Percentiles rank a stretch among this genome's conserved stretches.
These are phyloP conservation scores for Cygnus olor DNA, from an alignment of 2,797 vertebrate genomes.

Conservation along the genomic window DNA sequence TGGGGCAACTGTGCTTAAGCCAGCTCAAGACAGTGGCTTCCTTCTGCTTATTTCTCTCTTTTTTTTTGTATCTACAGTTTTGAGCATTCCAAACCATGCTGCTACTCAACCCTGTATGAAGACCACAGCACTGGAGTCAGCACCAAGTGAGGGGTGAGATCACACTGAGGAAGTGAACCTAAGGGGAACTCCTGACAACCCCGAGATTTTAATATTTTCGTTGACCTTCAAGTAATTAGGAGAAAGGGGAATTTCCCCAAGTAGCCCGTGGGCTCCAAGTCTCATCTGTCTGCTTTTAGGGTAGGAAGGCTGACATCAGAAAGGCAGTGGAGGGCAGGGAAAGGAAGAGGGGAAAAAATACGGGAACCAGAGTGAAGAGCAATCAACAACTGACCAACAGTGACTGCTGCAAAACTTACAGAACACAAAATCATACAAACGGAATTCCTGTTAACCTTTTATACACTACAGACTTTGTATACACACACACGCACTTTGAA, in stretches of 20 bases:
- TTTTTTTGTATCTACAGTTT: not conserved
- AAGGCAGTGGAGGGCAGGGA: slow-evolving; percentile 13
- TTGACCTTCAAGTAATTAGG: slow-evolving; percentile 64
- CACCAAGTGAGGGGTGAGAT: slow-evolving; percentile 2
- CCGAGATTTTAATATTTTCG: slow-evolving; percentile 59
- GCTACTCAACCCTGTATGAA: not conserved
- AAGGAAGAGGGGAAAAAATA: not conserved
- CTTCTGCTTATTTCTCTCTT: not conserved
- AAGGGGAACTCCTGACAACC: slow-evolving; percentile 43
- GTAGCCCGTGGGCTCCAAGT: not conserved
- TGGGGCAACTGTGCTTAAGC: not conserved
- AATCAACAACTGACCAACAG: slow-evolving; percentile 15
- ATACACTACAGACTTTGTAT: slow-evolving; percentile 46
- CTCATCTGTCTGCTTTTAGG: slow-evolving; percentile 21
- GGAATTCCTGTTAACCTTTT: slow-evolving; percentile 20
- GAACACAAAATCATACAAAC: slow-evolving; percentile 49
- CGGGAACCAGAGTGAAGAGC: slow-evolving; percentile 36
- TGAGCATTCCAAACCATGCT: not conserved
- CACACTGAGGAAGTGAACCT: not conserved
- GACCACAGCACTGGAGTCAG: not conserved
- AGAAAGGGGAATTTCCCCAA: slow-evolving; percentile 15
- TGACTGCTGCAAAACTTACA: slow-evolving; percentile 49
- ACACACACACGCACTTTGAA: slow-evolving; percentile 45
- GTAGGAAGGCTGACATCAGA: slow-evolving; percentile 39
- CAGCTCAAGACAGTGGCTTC: not conserved